A percentile compares a stretch with the other conserved stretches of the same genome.
Conservation (phyloP, 2,888 invertebrate species). For the Rhingia campestris region DNA sequence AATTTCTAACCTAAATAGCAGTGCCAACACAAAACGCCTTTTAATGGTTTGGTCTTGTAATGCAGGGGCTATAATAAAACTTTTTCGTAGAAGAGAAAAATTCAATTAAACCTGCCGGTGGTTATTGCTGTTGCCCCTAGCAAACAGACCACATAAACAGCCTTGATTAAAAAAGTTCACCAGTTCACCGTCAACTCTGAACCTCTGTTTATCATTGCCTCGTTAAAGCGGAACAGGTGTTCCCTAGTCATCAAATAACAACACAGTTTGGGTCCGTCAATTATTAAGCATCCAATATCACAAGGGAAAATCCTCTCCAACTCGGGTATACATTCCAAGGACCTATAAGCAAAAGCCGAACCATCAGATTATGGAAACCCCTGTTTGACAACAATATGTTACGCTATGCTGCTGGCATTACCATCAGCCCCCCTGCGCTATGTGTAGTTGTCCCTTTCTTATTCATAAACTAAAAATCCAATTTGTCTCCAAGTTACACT, state of each 20-base stretch:
- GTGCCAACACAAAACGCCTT: too few relatives aligned
- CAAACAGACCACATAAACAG: background rate
- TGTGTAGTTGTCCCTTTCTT: conserved; percentile 6
- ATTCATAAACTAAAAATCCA: conserved; percentile 61
- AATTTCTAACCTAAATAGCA: too few relatives aligned
- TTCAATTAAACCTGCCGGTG: background rate
- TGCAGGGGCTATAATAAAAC: too few relatives aligned
- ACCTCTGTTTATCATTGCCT: conserved; percentile 45
- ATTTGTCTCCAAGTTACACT: conserved; percentile 60
- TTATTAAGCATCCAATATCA: conserved; percentile 36
- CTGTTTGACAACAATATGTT: conserved; percentile 18
- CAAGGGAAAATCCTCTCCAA: conserved; percentile 4
- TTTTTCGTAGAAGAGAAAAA: background rate
- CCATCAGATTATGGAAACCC: conserved; percentile 21
- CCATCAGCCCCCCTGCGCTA: background rate
- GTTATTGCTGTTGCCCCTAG: background rate
- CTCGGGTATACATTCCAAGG: background rate
- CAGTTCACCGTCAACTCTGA: conserved; percentile 1
- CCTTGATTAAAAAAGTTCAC: conserved; percentile 57
- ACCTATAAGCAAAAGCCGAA: conserved; percentile 24
- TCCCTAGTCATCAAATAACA: conserved; percentile 28
- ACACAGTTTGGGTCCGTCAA: conserved; percentile 23
- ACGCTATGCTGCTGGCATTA: background rate
- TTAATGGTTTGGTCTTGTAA: too few relatives aligned
- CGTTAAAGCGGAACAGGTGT: conserved; percentile 52